phyloP scores from a whole-genome alignment of 2,888 invertebrate species.

The Torymus texanus region DNA sequence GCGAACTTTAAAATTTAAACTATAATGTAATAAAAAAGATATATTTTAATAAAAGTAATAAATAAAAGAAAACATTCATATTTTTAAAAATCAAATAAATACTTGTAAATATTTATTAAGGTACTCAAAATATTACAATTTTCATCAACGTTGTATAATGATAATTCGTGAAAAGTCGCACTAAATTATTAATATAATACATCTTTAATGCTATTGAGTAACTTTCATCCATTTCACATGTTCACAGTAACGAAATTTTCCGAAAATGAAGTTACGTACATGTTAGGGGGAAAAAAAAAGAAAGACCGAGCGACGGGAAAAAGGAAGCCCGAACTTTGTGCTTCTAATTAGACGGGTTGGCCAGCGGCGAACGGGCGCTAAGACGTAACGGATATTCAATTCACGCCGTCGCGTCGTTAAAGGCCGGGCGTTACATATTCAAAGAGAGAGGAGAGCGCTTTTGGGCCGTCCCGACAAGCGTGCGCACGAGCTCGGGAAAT shows the following conservation, averaged over 20 bases:
- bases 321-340: slow-evolving; percentile 26
- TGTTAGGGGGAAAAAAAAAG: neutral
- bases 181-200: no score
- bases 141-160: no score
- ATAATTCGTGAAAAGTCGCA: no score
- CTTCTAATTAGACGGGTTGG: slow-evolving; percentile 42
- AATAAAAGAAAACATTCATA: no score
- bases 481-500: slow-evolving; percentile 30
- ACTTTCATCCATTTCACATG: no score
- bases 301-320: neutral
- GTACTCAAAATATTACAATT: no score
- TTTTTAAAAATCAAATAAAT: no score
- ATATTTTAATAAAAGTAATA: no score
- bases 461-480: slow-evolving; percentile 38
- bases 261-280: neutral
- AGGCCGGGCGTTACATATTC: slow-evolving; percentile 55
- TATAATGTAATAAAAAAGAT: no score
- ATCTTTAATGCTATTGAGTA: no score
- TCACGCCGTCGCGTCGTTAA: slow-evolving; percentile 52
- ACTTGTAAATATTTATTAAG: no score
- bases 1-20: no score
- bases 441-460: slow-evolving; percentile 20
- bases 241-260: neutral
- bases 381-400: slow-evolving; percentile 57
- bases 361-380: slow-evolving; percentile 7